Percentiles rank a stretch among this genome's conserved stretches.
phyloP scores from a whole-genome alignment of 2,888 invertebrate genomes.

The Minunthozetes semirufus region DNA sequence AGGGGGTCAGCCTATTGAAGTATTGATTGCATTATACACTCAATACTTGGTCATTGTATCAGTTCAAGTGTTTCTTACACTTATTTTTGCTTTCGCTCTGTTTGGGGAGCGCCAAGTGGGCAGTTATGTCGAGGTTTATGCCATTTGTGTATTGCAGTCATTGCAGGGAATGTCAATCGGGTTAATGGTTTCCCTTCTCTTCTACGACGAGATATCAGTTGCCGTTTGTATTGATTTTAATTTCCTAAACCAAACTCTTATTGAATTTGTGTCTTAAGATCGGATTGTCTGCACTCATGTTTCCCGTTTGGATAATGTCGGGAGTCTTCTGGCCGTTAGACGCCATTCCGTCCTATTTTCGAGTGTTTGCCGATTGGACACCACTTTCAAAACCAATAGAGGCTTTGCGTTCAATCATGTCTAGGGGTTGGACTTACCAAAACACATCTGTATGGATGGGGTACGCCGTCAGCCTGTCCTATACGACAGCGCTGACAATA shows the following conservation, averaged over 20 bases:
- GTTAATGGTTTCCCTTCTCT: too few relatives aligned
- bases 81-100: too few relatives aligned
- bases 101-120: too few relatives aligned
- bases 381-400: conserved; percentile 57
- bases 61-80: too few relatives aligned
- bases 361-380: conserved; percentile 15
- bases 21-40: conserved; percentile 44
- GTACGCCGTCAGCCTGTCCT: too few relatives aligned
- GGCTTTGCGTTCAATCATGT: conserved; percentile 66
- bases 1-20: conserved; percentile 46
- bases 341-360: conserved; percentile 10
- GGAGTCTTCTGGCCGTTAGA: conserved; percentile 36
- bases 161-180: too few relatives aligned
- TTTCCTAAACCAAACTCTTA: too few relatives aligned
- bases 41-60: too few relatives aligned
- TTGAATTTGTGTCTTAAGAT: conserved; percentile 21
- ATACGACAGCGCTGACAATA: too few relatives aligned
- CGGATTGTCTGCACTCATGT: conserved; percentile 28
- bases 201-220: conserved; percentile 8
- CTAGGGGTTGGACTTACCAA: conserved; percentile 59
- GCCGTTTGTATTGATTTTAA: conserved; percentile 29
- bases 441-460: too few relatives aligned
- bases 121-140: too few relatives aligned
- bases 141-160: too few relatives aligned
- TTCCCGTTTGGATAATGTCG: conserved; percentile 30